These are phyloP conservation scores for Rapana venosa DNA, from an alignment of 2,888 invertebrate genomes.

Conservation along the genomic window DNA sequence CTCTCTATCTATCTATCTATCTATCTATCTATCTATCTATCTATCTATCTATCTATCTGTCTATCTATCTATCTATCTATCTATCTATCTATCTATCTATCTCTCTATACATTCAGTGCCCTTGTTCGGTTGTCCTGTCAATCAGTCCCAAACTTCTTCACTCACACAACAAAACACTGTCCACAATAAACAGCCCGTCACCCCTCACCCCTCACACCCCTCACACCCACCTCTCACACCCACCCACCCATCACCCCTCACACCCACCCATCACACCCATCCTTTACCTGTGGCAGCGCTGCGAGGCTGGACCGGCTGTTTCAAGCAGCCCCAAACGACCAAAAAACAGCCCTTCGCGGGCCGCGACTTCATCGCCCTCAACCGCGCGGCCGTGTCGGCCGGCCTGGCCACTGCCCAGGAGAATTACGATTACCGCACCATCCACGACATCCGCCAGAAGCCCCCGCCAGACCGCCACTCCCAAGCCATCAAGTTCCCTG, in stretches of 20 bases:
- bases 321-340: slow-evolving; percentile 46
- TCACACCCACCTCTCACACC: neutral
- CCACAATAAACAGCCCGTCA: no score
- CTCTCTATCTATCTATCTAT: no score
- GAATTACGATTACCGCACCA: slow-evolving; percentile 73
- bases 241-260: neutral
- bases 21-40: no score
- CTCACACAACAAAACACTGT: no score
- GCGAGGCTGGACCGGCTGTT: slow-evolving; percentile 62
- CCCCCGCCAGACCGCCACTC: slow-evolving; percentile 59
- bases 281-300: slow-evolving; percentile 56
- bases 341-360: slow-evolving; percentile 54
- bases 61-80: no score
- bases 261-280: no score
- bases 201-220: no score
- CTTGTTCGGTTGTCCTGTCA: no score
- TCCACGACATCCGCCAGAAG: slow-evolving; percentile 72
- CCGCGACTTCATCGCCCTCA: slow-evolving; percentile 75
- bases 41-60: no score
- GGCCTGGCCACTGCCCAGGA: slow-evolving; percentile 74
- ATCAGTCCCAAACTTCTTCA: no score
- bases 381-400: slow-evolving; percentile 72
- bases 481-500: slow-evolving; percentile 62
- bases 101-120: no score
- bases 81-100: no score